phyloP scores from a whole-genome alignment of 2,888 invertebrate genomes.

The Caenorhabditis angaria region DNA sequence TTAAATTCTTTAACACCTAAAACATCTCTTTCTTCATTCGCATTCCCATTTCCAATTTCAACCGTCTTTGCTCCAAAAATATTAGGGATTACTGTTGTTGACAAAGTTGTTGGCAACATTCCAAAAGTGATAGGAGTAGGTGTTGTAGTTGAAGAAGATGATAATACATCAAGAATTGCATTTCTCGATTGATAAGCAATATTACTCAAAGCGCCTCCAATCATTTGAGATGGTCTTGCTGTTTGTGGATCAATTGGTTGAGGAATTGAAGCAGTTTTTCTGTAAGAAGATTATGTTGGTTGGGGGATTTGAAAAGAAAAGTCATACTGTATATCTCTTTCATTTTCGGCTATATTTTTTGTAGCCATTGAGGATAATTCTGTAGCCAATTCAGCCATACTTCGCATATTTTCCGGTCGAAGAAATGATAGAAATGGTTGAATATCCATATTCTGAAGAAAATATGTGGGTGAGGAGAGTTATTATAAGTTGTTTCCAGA shows the following conservation, averaged over 20 bases:
- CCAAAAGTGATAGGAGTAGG: slow-evolving; percentile 17
- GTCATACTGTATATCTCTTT: slow-evolving; percentile 46
- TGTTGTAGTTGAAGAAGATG: slow-evolving; percentile 6
- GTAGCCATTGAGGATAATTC: slow-evolving; percentile 48
- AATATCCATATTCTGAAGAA: slow-evolving; percentile 28
- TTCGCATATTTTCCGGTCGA: slow-evolving; percentile 49
- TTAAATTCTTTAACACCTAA: slow-evolving; percentile 35
- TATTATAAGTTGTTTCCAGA: no score
- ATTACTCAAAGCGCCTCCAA: slow-evolving; percentile 43
- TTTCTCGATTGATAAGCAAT: slow-evolving; percentile 35
- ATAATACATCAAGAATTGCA: slow-evolving; percentile 41
- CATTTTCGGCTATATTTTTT: slow-evolving; percentile 42
- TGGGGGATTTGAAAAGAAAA: neutral
- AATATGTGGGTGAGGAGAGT: no score
- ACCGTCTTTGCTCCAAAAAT: neutral
- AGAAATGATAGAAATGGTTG: slow-evolving; percentile 46
- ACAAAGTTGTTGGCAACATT: neutral
- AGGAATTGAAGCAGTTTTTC: slow-evolving; percentile 28
- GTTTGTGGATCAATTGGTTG: slow-evolving; percentile 29
- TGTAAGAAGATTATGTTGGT: slow-evolving; percentile 7
- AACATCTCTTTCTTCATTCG: slow-evolving; percentile 24
- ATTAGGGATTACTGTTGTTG: slow-evolving; percentile 7
- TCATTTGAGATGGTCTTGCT: slow-evolving; percentile 38
- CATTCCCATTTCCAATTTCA: neutral
- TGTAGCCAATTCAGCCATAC: slow-evolving; percentile 50